Evolutionary conservation across 2,113 vertebrate species (phyloP).

Genomic region (Pollimyrus isidori): DNA sequence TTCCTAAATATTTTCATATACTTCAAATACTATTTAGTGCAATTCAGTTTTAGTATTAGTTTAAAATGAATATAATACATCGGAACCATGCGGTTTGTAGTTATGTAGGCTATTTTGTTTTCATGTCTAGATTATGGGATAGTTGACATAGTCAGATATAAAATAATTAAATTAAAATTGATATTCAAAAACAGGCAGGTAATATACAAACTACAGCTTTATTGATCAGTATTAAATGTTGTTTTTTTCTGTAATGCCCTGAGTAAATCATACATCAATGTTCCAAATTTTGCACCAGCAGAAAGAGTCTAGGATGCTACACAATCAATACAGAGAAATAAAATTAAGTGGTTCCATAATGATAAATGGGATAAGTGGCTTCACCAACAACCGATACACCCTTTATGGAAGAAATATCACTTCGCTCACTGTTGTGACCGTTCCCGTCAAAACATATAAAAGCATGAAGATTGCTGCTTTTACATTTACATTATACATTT

Average conservation of each 20-base stretch:
- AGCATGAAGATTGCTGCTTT: background rate
- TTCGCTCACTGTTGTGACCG: background rate
- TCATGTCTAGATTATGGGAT: background rate
- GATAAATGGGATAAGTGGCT: constrained; percentile 23
- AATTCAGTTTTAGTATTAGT: background rate
- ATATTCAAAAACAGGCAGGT: constrained; percentile 16
- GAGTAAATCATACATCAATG: constrained; percentile 32
- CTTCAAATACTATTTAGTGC: background rate
- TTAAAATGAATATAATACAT: background rate
- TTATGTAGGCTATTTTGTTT: background rate
- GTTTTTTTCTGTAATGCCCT: constrained; percentile 30
- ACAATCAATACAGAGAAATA: constrained; percentile 27
- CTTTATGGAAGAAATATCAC: constrained; percentile 20
- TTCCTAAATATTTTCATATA: background rate
- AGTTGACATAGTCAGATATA: background rate
- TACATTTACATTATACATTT: background rate
- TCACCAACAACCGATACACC: constrained; percentile 11
- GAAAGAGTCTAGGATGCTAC: background rate
- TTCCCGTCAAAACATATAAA: background rate
- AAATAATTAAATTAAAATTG: constrained; percentile 1
- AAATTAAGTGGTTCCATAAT: constrained; percentile 13
- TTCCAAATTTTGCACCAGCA: constrained; percentile 24
- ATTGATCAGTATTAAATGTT: constrained; percentile 30
- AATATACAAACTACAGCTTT: constrained; percentile 24
- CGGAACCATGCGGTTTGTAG: background rate